These are phyloP conservation scores for Lutjanus campechanus DNA, from an alignment of 2,797 vertebrate genomes.

Conservation along the genomic window DNA sequence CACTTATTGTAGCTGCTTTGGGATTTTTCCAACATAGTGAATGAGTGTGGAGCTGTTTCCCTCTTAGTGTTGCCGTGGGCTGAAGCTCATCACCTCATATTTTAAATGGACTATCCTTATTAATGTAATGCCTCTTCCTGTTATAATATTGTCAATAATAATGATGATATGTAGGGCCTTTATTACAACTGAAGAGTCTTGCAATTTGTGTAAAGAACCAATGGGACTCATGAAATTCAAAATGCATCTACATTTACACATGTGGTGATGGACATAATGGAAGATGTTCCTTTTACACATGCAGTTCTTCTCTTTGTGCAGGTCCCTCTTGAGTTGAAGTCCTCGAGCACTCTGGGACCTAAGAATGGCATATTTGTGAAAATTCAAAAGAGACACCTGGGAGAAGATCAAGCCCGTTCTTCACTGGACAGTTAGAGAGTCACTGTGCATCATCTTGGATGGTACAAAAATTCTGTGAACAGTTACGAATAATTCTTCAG, in stretches of 20 bases:
- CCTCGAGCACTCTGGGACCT: slow-evolving; percentile 89
- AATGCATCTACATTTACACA: not conserved
- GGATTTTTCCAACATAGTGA: not conserved
- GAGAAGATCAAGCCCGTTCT: not conserved
- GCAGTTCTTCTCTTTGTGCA: slow-evolving; percentile 56
- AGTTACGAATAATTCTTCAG: not conserved
- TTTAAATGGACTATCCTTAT: not conserved
- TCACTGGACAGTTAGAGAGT: slow-evolving; percentile 12
- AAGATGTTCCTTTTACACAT: not conserved
- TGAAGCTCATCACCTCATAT: not conserved
- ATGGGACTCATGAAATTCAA: not conserved
- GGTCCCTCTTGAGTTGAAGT: slow-evolving; percentile 93
- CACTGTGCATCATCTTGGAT: not conserved
- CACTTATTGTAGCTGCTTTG: not conserved
- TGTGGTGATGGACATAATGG: not conserved
- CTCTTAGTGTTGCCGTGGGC: not conserved
- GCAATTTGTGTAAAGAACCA: not conserved
- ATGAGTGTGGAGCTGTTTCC: not conserved
- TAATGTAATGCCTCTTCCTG: not conserved
- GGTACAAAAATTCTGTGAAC: not conserved
- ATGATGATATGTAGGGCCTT: too few species aligned
- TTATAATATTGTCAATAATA: not conserved
- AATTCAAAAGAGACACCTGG: slow-evolving; percentile 73
- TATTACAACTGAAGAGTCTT: not conserved
- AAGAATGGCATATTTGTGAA: slow-evolving; percentile 90